A percentile compares a stretch with the other conserved stretches of the same genome.
phyloP scores from a whole-genome alignment of 2,888 invertebrate species.

The Phengaris alcon region DNA sequence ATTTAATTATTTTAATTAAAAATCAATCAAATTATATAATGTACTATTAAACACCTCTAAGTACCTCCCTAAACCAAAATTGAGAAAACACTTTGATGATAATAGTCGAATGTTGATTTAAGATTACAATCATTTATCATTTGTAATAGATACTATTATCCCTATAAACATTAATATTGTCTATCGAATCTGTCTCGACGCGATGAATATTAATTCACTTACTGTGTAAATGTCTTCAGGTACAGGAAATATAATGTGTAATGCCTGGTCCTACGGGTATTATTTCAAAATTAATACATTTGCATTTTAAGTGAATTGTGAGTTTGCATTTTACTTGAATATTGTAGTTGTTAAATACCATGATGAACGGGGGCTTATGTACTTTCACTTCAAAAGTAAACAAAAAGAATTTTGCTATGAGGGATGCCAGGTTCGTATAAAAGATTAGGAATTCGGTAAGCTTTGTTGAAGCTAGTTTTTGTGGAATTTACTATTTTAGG shows the following conservation, averaged over 20 bases:
- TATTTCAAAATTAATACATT: constrained; percentile 22
- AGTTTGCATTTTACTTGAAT: neutral
- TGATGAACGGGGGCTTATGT: too few relatives aligned
- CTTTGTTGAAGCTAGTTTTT: too few relatives aligned
- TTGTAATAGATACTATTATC: neutral
- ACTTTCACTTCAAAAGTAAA: too few relatives aligned
- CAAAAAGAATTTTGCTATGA: too few relatives aligned
- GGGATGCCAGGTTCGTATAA: too few relatives aligned
- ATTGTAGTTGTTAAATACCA: neutral
- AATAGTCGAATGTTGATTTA: neutral
- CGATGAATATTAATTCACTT: constrained; percentile 30
- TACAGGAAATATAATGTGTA: constrained; percentile 26
- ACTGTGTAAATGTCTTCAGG: constrained; percentile 24
- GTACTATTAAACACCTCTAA: too few relatives aligned
- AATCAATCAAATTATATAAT: too few relatives aligned
- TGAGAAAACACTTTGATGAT: neutral
- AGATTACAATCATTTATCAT: neutral
- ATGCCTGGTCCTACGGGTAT: neutral
- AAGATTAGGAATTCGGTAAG: too few relatives aligned
- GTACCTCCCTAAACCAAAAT: neutral
- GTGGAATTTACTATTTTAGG: too few relatives aligned
- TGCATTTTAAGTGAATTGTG: constrained; percentile 15
- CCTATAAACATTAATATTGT: constrained; percentile 9
- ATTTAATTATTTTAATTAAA: too few relatives aligned
- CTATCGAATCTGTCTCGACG: constrained; percentile 5